Conservation (phyloP, 2,113 vertebrate genomes). For the Alces alces region DNA sequence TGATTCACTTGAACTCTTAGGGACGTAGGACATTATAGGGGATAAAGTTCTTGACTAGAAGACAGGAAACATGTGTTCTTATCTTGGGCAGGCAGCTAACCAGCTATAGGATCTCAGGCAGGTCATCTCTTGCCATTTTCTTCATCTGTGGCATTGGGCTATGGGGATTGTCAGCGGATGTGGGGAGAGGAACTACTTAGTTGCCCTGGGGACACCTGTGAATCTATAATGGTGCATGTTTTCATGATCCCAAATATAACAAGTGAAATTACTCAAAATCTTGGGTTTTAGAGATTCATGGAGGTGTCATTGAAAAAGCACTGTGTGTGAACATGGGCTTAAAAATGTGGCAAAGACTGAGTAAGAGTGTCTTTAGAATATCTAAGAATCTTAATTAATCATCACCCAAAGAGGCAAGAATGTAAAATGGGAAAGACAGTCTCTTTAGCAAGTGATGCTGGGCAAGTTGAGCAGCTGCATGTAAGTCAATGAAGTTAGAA, state of each 20-base stretch:
- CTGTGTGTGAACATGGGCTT: background rate
- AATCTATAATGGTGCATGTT: background rate
- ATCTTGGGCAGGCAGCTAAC: background rate
- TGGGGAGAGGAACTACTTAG: background rate
- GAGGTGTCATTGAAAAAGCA: background rate
- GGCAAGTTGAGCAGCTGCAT: background rate
- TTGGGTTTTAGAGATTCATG: background rate
- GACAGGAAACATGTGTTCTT: slow-evolving; percentile 1
- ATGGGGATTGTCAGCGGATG: background rate
- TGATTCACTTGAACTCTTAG: slow-evolving; percentile 1
- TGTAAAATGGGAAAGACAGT: background rate
- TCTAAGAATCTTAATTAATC: background rate
- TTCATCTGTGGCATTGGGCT: background rate
- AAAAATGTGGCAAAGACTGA: background rate
- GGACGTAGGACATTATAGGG: background rate
- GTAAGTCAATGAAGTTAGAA: background rate
- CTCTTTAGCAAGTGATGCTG: background rate
- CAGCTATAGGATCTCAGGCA: background rate
- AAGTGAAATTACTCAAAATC: slow-evolving; percentile 17
- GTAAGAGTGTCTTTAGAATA: background rate
- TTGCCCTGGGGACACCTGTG: background rate
- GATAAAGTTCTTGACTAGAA: background rate
- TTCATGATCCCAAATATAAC: background rate
- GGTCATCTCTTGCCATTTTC: background rate
- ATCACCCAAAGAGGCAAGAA: background rate